phyloP scores from a whole-genome alignment of 2,113 vertebrate species.

The Tetrao urogallus region DNA sequence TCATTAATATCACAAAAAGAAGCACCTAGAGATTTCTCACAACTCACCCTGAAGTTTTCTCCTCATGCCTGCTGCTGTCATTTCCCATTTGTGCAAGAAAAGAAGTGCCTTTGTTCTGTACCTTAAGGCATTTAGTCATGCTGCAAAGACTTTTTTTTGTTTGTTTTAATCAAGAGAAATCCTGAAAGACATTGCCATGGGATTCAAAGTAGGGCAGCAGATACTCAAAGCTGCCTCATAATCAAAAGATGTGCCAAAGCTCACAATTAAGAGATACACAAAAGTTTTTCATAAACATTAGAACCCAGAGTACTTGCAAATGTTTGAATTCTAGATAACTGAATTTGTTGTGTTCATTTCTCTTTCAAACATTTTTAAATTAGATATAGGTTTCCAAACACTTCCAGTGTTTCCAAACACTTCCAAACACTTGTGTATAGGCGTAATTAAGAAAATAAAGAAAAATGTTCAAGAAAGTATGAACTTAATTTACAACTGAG shows the following conservation, averaged over 20 bases:
- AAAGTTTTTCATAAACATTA: background rate
- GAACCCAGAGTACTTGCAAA: background rate
- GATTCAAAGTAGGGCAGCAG: constrained; percentile 26
- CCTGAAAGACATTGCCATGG: background rate
- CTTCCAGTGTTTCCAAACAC: no score
- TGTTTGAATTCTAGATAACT: background rate
- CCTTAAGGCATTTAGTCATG: background rate
- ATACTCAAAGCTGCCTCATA: background rate
- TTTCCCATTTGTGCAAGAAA: background rate
- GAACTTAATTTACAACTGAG: background rate
- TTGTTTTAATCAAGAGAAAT: background rate
- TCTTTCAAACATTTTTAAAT: background rate
- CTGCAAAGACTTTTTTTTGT: background rate
- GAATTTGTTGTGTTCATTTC: background rate
- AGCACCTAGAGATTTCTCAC: background rate
- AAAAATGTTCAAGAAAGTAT: background rate
- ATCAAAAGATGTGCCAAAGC: background rate
- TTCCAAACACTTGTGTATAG: background rate
- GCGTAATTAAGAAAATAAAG: background rate
- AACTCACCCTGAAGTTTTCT: background rate
- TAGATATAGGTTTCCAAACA: background rate
- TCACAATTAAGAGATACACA: background rate
- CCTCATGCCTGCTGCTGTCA: background rate
- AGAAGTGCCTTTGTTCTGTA: background rate
- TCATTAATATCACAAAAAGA: background rate